Evolutionary conservation across 2,113 vertebrate species (phyloP), one percentile per base, ranked within the genome.

Genomic region (Cyprinodon brontotheroides): DNA sequence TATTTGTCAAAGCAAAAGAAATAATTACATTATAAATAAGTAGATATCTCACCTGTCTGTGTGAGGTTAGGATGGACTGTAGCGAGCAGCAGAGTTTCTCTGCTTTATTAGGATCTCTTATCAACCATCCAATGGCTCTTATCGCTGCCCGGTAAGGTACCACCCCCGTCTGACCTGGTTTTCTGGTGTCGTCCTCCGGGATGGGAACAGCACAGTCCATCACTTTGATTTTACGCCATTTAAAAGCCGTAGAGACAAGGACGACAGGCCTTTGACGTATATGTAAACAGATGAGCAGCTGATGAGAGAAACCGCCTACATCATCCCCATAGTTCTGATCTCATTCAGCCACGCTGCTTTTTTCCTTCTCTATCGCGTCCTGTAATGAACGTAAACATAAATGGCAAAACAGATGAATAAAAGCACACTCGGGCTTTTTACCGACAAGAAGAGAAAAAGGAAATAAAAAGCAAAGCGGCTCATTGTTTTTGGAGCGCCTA

Each of bases 391-490:
- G 72, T 91, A 92, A 77, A 92, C 83, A 62, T 72, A 93, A 67
- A 89, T 70, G 4, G 84, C 86, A 59, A 93, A 92, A 69, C 89
- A 92, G 1, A 92, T 2, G 39, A 92, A 84, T 1, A 93, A 86
- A 50, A 92, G 75, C 11, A 90, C 72, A 86, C 89, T 93, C 36
- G 89, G 90, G 50, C 89, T 78, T 88, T 92, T 91, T 11, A 83
- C 71, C 4, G 90, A 47, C 17, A 92, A 77, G 57, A 92, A 89
- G 29, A 93, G 15, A 68, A 93, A 93, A 68, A 92, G 29, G 17
- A 78, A 92, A 87, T 93, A 93, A 60, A 93, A 86, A 0, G 89
- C 89, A 59, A 92, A 93, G 10, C 91, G 90, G 59, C 89, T 92
- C 91, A 92, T 93, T 62, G 22, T 89, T 75, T 5, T 40, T 8